These are phyloP conservation scores for Gracilinanus agilis DNA, from an alignment of 2,113 vertebrate genomes.

Conservation along the genomic window DNA sequence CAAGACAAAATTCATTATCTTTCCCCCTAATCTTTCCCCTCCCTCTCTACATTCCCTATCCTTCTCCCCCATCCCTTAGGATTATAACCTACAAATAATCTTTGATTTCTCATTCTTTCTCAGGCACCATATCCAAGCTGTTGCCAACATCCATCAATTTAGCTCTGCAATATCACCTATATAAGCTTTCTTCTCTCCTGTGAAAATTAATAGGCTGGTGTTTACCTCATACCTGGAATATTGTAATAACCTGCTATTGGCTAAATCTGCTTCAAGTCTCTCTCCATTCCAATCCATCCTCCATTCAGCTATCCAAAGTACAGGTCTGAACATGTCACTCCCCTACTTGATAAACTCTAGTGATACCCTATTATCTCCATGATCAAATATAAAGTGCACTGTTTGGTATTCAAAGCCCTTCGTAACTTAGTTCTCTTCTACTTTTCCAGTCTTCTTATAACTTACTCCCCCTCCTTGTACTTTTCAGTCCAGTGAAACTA, in stretches of 20 bases:
- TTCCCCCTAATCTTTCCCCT: not conserved
- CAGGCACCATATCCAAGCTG: not conserved
- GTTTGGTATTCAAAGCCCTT: not conserved
- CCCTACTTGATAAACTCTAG: not conserved
- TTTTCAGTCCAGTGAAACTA: not conserved
- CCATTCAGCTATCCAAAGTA: not conserved
- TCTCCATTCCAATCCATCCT: not conserved
- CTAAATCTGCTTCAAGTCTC: not conserved
- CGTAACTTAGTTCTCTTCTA: not conserved
- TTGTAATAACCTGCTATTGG: not conserved
- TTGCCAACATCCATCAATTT: not conserved
- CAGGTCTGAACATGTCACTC: not conserved
- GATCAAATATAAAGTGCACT: not conserved
- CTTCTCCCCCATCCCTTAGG: not conserved
- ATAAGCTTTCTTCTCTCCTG: not conserved
- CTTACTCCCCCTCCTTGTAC: not conserved
- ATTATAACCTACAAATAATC: not conserved
- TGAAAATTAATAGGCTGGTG: not conserved
- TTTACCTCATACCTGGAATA: not conserved
- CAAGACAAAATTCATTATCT: not conserved
- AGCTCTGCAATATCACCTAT: not conserved
- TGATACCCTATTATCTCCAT: not conserved
- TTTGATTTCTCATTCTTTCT: not conserved
- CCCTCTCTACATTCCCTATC: not conserved
- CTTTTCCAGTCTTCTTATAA: not conserved